phyloP scores from a whole-genome alignment of 1,140 invertebrate genomes.

The Tetragonula clypearis region DNA sequence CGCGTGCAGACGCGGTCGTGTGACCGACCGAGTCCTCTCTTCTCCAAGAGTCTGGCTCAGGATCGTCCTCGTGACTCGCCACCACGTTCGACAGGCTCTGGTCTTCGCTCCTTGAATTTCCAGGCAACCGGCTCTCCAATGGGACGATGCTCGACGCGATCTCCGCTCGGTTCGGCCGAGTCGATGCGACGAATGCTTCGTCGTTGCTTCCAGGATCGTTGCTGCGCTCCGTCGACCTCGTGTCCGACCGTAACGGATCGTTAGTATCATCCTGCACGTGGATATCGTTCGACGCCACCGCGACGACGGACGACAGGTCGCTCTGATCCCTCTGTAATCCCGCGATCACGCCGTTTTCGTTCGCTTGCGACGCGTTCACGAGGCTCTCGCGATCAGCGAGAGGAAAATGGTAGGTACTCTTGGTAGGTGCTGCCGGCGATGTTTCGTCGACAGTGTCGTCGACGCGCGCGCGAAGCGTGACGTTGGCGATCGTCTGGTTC shows the following conservation, averaged over 20 bases:
- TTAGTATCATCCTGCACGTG: background rate
- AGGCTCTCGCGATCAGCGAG: background rate
- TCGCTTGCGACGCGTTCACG: background rate
- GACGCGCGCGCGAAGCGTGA: background rate
- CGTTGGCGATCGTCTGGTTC: slow-evolving; percentile 41
- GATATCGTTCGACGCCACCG: background rate
- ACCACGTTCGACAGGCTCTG: slow-evolving; percentile 3
- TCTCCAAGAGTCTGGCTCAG: background rate
- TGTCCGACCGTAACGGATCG: background rate
- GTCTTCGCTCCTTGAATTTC: slow-evolving; percentile 12
- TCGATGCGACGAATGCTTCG: background rate
- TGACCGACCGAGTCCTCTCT: slow-evolving; percentile 2
- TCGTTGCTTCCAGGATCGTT: background rate
- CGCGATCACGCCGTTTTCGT: too few relatives aligned
- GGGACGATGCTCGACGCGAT: slow-evolving; percentile 21
- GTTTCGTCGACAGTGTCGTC: slow-evolving; percentile 32
- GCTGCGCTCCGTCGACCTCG: background rate
- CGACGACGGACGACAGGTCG: background rate
- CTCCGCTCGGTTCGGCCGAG: slow-evolving; percentile 19
- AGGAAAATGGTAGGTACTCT: too few relatives aligned
- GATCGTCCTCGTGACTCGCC: background rate
- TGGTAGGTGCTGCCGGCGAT: background rate
- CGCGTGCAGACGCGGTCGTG: background rate
- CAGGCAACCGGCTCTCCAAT: background rate
- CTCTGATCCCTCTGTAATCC: slow-evolving; percentile 23